Conservation (phyloP, 1,140 invertebrate species). For the Archivesica marissinica region DNA sequence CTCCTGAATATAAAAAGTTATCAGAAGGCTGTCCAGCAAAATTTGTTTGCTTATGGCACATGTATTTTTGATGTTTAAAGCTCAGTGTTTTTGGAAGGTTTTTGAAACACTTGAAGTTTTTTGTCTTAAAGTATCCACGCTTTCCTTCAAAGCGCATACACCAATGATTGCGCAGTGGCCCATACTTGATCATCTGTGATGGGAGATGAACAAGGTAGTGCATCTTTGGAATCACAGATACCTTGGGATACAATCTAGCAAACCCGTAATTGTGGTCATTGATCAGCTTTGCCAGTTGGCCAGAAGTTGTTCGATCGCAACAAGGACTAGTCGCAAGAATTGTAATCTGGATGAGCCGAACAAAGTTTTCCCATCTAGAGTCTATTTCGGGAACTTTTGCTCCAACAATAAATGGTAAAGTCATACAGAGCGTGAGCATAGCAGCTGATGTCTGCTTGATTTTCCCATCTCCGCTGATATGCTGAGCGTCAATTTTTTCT, state of each 20-base stretch:
- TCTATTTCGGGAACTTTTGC: not conserved
- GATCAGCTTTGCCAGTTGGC: not conserved
- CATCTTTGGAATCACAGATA: slow-evolving; percentile 34
- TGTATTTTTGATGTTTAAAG: too few relatives aligned
- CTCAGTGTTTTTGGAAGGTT: too few relatives aligned
- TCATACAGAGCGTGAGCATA: slow-evolving; percentile 4
- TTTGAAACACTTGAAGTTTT: too few relatives aligned
- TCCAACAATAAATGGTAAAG: not conserved
- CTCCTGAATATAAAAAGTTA: too few relatives aligned
- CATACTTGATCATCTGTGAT: slow-evolving; percentile 29
- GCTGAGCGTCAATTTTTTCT: not conserved
- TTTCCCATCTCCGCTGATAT: not conserved
- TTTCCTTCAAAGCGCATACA: too few relatives aligned
- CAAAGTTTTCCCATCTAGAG: not conserved
- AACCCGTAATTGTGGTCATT: not conserved
- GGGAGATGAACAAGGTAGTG: slow-evolving; percentile 33
- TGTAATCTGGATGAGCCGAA: not conserved
- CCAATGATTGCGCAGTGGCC: slow-evolving; percentile 23
- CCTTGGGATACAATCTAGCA: slow-evolving; percentile 16
- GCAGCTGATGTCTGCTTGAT: not conserved
- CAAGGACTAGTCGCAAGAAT: not conserved
- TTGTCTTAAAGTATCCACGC: too few relatives aligned
- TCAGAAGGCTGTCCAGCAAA: too few relatives aligned
- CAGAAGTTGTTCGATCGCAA: slow-evolving; percentile 15
- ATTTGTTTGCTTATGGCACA: too few relatives aligned